Evolutionary conservation across 2,797 vertebrate species (phyloP).

Genomic region (Gorsachius magnificus): DNA sequence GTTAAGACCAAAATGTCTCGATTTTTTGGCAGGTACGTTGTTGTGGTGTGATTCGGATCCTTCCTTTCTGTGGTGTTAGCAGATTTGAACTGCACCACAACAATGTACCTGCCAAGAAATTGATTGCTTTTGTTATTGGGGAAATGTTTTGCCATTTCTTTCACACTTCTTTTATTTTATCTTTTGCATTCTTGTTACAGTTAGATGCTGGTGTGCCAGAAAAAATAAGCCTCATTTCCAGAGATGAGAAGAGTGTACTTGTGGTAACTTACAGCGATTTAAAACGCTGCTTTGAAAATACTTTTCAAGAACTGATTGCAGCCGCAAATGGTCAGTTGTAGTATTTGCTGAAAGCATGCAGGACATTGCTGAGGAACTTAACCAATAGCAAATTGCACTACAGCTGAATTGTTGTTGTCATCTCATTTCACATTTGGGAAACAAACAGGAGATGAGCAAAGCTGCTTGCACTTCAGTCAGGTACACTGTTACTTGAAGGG

Average conservation of each 20-base stretch:
- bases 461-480: slow-evolving; percentile 93
- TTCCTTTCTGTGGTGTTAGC: neutral
- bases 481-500: slow-evolving; percentile 96
- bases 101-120: neutral
- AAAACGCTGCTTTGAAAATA: slow-evolving; percentile 99
- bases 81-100: neutral
- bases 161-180: slow-evolving; percentile 49
- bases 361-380: slow-evolving; percentile 78
- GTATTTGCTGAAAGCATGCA: slow-evolving; percentile 81
- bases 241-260: slow-evolving; percentile 98
- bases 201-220: slow-evolving; percentile 97
- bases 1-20: slow-evolving; percentile 48
- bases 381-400: slow-evolving; percentile 93
- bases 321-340: slow-evolving; percentile 96
- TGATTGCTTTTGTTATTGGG: slow-evolving; percentile 61
- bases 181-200: slow-evolving; percentile 78
- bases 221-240: slow-evolving; percentile 98
- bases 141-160: slow-evolving; percentile 65
- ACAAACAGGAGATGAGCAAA: slow-evolving; percentile 82
- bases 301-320: slow-evolving; percentile 98
- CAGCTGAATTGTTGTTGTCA: slow-evolving; percentile 84
- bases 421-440: slow-evolving; percentile 80
- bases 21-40: neutral
- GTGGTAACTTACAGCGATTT: slow-evolving; percentile 99
- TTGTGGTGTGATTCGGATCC: neutral